Evolutionary conservation across 2,888 invertebrate genomes (phyloP).

Genomic region (Dorcus hopei): DNA sequence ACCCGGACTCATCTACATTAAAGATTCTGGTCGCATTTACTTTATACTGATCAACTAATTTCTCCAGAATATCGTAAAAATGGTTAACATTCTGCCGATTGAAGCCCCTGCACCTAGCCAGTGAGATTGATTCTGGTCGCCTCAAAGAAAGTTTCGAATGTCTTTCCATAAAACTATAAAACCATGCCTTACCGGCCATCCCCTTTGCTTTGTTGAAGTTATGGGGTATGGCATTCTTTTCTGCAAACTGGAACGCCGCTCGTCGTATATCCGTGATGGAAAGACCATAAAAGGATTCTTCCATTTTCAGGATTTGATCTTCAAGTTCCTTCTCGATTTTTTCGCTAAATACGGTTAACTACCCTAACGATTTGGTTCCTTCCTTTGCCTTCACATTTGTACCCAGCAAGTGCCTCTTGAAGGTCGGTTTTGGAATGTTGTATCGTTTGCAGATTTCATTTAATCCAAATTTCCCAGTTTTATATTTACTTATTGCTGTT

Average conservation of each 20-base stretch:
- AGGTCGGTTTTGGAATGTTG: constrained; percentile 21
- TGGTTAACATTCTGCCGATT: constrained; percentile 22
- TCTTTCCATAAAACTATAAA: constrained; percentile 11
- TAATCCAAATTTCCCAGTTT: constrained; percentile 9
- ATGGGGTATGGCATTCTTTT: constrained; percentile 13
- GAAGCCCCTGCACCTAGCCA: constrained; percentile 8
- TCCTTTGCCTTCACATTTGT: constrained; percentile 22
- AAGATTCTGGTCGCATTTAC: constrained; percentile 21
- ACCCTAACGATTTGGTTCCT: constrained; percentile 12
- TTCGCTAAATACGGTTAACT: constrained; percentile 9
- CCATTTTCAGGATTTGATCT: constrained; percentile 20
- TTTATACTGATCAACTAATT: constrained; percentile 19
- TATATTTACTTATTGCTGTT: constrained; percentile 12
- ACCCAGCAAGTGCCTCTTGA: constrained; percentile 17
- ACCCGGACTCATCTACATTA: constrained; percentile 25
- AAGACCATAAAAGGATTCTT: constrained; percentile 19
- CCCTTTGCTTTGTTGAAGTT: constrained; percentile 15
- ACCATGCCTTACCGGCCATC: constrained; percentile 17
- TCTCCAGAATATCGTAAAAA: constrained; percentile 26
- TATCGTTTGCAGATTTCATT: constrained; percentile 11
- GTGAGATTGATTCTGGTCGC: constrained; percentile 1
- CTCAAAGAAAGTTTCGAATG: not conserved
- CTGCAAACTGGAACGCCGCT: constrained; percentile 20
- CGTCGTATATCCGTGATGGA: constrained; percentile 5
- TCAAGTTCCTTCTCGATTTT: constrained; percentile 21